Evolutionary conservation across 2,113 vertebrate genomes (phyloP), one percentile per base, ranked within the genome.

Genomic region (Istiophorus platypterus): DNA sequence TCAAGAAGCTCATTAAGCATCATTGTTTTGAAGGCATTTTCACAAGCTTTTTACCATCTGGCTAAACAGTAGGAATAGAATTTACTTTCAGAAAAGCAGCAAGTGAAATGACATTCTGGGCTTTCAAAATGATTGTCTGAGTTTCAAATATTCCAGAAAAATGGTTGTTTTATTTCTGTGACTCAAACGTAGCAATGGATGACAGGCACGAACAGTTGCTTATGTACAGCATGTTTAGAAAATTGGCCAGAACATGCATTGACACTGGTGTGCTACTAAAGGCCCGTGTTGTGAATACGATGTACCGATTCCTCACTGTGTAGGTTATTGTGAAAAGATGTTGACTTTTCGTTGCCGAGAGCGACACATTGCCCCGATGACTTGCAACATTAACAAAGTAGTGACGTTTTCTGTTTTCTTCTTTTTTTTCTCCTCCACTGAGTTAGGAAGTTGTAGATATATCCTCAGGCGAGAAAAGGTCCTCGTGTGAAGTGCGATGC

Each of bases 371-470:
- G 88, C 90, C 88, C 81, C 34, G 29, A 76, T 74, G 84, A 91
- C 90, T 91, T 82, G 88, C 83, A 88, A 41, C 71, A 51, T 76
- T 80, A 62, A 84, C 65, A 65, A 34, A 67, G 71, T 81, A 75
- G 70, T 70, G 51, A 63, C n/a, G 13, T 22, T 41, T 65, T 80
- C 72, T 59, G 3, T 66, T 51, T 65, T 72, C 62, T 71, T 41
- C 4, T 15, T 56, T 70, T 22, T 5, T 31, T 37, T 12, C 51
- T 20, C 39, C 31, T 47, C 71, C 56, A 71, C 71, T 77, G 78
- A 72, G 58, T 56, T 13, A 39, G 81, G 34, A 78, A 51, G 29
- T 69, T 67, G 47, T 54, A 61, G 42, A 80, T 42, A 42, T 34
- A 63, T 77, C 79, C 62, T 89, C 77, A 78, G 66, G 75, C 56